phyloP scores from a whole-genome alignment of 2,113 vertebrate genomes.

The Apteryx mantelli region DNA sequence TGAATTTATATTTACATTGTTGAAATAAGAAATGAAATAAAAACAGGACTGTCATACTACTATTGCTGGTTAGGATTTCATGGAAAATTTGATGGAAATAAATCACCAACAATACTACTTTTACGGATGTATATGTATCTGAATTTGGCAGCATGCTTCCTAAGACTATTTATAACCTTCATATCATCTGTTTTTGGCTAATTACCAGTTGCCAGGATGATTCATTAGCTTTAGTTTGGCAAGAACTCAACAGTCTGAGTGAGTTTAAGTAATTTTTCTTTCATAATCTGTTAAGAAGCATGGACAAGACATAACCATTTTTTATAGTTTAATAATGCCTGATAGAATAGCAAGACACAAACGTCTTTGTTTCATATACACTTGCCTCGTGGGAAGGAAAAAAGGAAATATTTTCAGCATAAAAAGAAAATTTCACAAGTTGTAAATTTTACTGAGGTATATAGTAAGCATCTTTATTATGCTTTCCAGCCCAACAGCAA shows the following conservation, averaged over 20 bases:
- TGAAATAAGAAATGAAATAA: conserved; percentile 4
- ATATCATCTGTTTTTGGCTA: neutral
- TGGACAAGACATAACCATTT: conserved; percentile 14
- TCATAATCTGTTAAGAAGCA: conserved; percentile 8
- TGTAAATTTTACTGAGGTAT: conserved; percentile 14
- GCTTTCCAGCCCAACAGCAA: neutral
- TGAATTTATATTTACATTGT: neutral
- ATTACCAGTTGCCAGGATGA: neutral
- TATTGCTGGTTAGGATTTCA: neutral
- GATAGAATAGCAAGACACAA: neutral
- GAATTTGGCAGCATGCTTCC: neutral
- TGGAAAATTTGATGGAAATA: neutral
- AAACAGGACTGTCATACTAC: neutral
- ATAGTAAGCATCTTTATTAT: neutral
- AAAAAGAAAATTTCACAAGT: neutral
- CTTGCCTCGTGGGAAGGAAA: neutral
- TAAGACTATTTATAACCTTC: neutral
- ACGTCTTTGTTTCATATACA: neutral
- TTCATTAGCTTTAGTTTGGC: conserved; percentile 10
- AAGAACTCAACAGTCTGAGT: conserved; percentile 1
- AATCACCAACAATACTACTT: neutral
- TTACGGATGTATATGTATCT: neutral
- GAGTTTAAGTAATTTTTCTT: conserved; percentile 49
- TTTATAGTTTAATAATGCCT: neutral
- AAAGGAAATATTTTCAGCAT: neutral